Evolutionary conservation across 2,888 invertebrate species (phyloP).

Genomic region (Pseudococcus jackbeardsleyi): DNA sequence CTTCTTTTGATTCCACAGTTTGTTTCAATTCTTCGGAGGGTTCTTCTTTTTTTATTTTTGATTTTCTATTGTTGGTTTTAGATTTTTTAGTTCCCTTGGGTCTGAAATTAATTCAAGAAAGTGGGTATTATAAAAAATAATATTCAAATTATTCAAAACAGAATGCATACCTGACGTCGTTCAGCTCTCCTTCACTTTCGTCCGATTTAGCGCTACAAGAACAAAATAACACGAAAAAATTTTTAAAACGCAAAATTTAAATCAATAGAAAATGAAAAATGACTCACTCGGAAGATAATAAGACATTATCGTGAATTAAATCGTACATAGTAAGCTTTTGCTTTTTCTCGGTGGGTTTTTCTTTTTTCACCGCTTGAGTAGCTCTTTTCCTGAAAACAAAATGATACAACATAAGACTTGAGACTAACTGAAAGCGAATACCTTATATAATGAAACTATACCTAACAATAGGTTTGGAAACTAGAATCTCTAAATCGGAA

Average conservation of each 20-base stretch:
- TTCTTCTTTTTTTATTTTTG: constrained; percentile 35
- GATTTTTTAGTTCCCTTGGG: background rate
- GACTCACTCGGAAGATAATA: constrained; percentile 23
- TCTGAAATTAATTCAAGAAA: background rate
- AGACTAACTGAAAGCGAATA: background rate
- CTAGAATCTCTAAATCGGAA: constrained; percentile 58
- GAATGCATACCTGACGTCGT: constrained; percentile 7
- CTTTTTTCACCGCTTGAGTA: background rate
- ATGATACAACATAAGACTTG: background rate
- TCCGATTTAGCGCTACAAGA: constrained; percentile 1
- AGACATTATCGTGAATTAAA: constrained; percentile 49
- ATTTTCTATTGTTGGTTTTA: background rate
- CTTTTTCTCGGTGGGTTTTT: constrained; percentile 51
- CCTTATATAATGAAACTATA: background rate
- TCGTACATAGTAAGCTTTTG: constrained; percentile 59
- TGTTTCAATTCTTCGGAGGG: background rate
- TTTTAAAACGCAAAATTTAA: background rate
- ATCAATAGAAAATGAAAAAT: background rate
- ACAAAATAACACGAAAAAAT: background rate
- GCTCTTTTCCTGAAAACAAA: constrained; percentile 21
- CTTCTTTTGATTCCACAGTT: background rate
- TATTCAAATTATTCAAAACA: background rate
- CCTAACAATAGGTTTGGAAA: constrained; percentile 55
- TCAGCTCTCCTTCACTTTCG: background rate
- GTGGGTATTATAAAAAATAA: background rate